These are phyloP conservation scores for Pocillopora meandrina DNA, from an alignment of 92 coral and sea anemone species.

Conservation along the genomic window DNA sequence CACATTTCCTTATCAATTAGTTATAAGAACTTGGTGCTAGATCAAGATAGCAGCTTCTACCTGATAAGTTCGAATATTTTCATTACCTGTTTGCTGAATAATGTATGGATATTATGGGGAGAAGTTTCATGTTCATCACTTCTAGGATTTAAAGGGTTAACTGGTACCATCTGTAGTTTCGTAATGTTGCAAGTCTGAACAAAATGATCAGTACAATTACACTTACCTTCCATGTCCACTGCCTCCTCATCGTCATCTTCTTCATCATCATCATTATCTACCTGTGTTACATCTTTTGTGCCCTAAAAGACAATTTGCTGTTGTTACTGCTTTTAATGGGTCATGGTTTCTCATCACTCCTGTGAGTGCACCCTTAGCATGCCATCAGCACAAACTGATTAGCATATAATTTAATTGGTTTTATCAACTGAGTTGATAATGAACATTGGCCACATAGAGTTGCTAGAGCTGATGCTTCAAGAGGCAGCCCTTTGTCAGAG, in stretches of 20 bases:
- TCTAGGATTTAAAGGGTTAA: no score
- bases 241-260: conserved; percentile 98
- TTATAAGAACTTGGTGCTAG: no score
- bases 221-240: conserved; percentile 92
- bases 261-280: conserved; percentile 81
- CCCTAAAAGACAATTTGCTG: conserved; percentile 7
- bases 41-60: no score
- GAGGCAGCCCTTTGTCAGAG: no score
- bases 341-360: background rate
- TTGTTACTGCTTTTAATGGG: background rate
- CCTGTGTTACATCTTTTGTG: conserved; percentile 64
- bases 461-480: no score
- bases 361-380: background rate
- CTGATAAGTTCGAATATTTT: no score
- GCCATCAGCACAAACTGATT: background rate
- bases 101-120: no score
- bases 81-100: no score
- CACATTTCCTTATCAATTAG: no score
- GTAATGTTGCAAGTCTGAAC: background rate
- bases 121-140: no score
- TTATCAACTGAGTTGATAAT: background rate
- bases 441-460: background rate
- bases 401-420: background rate
- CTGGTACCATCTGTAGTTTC: background rate
- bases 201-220: background rate